Evolutionary conservation across 2,797 vertebrate genomes (phyloP).

Genomic region (Rhadinocentrus ornatus): DNA sequence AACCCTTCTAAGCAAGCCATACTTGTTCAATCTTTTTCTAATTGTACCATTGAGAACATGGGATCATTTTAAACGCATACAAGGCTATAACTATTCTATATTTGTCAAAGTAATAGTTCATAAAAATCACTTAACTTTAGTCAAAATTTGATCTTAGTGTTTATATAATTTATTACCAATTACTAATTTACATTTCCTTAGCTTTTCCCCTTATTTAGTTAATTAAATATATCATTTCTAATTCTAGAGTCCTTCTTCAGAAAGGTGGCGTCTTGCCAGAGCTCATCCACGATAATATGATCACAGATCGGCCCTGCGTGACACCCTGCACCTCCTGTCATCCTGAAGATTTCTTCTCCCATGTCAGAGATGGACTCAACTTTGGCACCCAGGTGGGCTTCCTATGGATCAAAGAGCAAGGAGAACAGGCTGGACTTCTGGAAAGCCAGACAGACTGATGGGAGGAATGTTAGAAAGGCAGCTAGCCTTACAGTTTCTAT

Average conservation of each 20-base stretch:
- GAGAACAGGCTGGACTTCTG: background rate
- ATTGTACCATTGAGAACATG: too few species aligned
- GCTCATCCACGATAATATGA: constrained; percentile 87
- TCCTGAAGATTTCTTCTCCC: constrained; percentile 90
- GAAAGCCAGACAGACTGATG: background rate
- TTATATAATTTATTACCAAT: background rate
- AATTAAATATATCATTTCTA: background rate
- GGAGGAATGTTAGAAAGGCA: background rate
- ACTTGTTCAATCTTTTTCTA: too few species aligned
- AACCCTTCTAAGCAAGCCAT: too few species aligned
- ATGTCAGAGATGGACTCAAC: constrained; percentile 88
- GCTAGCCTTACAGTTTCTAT: background rate
- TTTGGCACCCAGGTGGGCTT: constrained; percentile 95
- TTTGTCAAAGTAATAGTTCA: too few species aligned
- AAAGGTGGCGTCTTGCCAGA: constrained; percentile 86
- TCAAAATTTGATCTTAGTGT: too few species aligned
- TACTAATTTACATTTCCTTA: background rate
- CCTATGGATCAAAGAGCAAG: constrained; percentile 85
- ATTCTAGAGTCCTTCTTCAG: constrained; percentile 89
- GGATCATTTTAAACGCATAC: too few species aligned
- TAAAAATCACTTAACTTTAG: too few species aligned
- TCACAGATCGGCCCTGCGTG: constrained; percentile 73
- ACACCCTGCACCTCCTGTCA: constrained; percentile 91
- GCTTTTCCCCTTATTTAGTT: background rate
- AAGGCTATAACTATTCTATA: too few species aligned